Base-by-base conservation (phyloP, 1,140 invertebrate genomes). In the Trichogramma pretiosum region DNA sequence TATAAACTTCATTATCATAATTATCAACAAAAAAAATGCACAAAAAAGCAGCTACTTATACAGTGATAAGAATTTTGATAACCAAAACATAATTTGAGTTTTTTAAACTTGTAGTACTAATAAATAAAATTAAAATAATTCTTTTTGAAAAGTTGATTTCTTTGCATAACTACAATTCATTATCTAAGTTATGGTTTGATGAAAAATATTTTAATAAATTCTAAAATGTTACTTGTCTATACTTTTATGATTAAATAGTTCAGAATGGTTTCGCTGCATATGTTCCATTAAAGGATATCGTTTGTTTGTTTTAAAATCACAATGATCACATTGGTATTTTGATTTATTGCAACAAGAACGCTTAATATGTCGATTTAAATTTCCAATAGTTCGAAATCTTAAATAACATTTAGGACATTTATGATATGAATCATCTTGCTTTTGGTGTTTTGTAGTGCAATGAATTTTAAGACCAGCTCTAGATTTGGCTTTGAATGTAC, bases 271-370 rank as follows among this genome's bases (percentile, higher is more conserved):
- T 37, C 28, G 13, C 0, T 49, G 40, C 13, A 49, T 43, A 14
- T 49, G 47, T 18, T 43, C 37, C 14, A 18, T 28, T n/a, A 49
- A 17, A 18, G 5, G 8, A 19, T 37, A 45, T 23, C 50, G 45
- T 17, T n/a, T 40, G 24, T 34, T 23, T n/a, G 14, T 33, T 35
- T 19, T 36, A 21, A 43, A 39, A 42, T 53, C 14, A 37, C 40
- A 49, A 32, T 48, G 33, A 39, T 47, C 28, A 44, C 51, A 43
- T 35, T 32, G 7, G 8, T 36, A 42, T 14, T 34, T 43, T 3
- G 35, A 32, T 47, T 43, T 43, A 33, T 32, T 10, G 3, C 19
- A 7, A 50, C 26, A 43, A 5, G 28, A 22, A 9, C 3, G 23
- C 24, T 1, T 23, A 9, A 38, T 44, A 5, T 49, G 47, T 33